Percentiles rank a stretch among this genome's conserved stretches.
These are phyloP conservation scores for Dendroctonus valens DNA, from an alignment of 1,140 invertebrate genomes.

Conservation along the genomic window DNA sequence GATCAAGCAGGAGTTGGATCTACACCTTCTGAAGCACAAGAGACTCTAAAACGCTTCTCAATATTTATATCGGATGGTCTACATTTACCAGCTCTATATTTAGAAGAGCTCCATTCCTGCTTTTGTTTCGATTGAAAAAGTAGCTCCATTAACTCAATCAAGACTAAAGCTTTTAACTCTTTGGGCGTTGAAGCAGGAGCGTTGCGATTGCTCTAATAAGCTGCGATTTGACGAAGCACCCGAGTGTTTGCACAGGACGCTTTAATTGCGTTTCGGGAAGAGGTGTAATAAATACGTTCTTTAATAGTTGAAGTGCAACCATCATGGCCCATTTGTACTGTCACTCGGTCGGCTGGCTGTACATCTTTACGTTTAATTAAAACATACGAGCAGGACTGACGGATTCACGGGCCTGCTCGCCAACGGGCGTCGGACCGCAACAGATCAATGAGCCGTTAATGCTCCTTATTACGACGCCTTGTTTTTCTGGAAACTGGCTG, in stretches of 20 bases:
- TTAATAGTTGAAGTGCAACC: constrained; percentile 47
- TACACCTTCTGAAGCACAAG: too few relatives aligned
- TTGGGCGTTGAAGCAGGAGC: neutral
- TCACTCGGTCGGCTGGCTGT: constrained; percentile 43
- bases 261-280: constrained; percentile 20
- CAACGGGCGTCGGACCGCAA: constrained; percentile 22
- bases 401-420: constrained; percentile 36
- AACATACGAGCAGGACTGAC: constrained; percentile 41
- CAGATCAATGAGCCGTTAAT: constrained; percentile 27
- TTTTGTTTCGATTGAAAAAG: too few relatives aligned
- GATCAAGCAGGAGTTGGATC: too few relatives aligned
- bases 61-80: too few relatives aligned
- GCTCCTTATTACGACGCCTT: constrained; percentile 25
- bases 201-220: constrained; percentile 2
- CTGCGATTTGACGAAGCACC: constrained; percentile 18
- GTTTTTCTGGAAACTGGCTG: constrained; percentile 28
- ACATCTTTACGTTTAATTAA: constrained; percentile 46
- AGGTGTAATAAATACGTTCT: constrained; percentile 45
- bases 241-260: constrained; percentile 6
- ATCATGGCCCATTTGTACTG: constrained; percentile 46
- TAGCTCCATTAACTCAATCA: neutral
- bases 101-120: too few relatives aligned
- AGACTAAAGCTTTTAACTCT: constrained; percentile 6
- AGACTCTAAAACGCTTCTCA: too few relatives aligned
- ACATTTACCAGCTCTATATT: too few relatives aligned